These are phyloP conservation scores for Sinocyclocheilus anshuiensis DNA, from an alignment of 2,113 vertebrate genomes.

Conservation along the genomic window DNA sequence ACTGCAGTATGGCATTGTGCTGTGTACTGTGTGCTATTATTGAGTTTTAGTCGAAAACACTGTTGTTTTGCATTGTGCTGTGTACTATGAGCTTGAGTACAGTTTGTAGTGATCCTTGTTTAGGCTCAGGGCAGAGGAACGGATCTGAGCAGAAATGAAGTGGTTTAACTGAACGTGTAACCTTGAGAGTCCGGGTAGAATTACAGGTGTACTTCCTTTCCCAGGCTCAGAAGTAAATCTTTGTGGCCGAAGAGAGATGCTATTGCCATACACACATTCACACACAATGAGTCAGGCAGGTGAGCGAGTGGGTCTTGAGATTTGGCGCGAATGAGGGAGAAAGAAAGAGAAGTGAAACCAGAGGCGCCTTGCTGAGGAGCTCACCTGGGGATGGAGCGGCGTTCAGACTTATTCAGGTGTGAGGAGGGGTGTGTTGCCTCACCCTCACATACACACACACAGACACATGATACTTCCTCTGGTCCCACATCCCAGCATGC, in stretches of 20 bases:
- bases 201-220: slow-evolving; percentile 65
- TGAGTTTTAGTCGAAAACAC: neutral
- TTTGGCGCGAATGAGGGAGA: slow-evolving; percentile 36
- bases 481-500: slow-evolving; percentile 40
- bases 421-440: slow-evolving; percentile 49
- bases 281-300: slow-evolving; percentile 45
- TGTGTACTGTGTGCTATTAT: neutral
- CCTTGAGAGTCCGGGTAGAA: slow-evolving; percentile 53
- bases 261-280: slow-evolving; percentile 52
- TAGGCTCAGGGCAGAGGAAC: neutral
- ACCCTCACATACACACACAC: slow-evolving; percentile 46
- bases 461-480: slow-evolving; percentile 51
- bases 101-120: slow-evolving; percentile 5
- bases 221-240: slow-evolving; percentile 57
- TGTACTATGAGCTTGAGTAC: neutral
- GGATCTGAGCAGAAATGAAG: slow-evolving; percentile 7
- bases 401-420: slow-evolving; percentile 44
- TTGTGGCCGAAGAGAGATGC: slow-evolving; percentile 50
- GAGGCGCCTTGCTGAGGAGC: slow-evolving; percentile 52
- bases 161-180: slow-evolving; percentile 46
- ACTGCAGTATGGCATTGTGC: neutral
- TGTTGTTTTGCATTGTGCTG: neutral
- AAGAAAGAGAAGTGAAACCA: slow-evolving; percentile 60
- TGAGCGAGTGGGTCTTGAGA: slow-evolving; percentile 54
- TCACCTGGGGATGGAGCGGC: slow-evolving; percentile 30